Percentiles rank a stretch among this genome's conserved stretches.
These are phyloP conservation scores for Babyrousa celebensis DNA, from an alignment of 2,797 vertebrate species.

Conservation along the genomic window DNA sequence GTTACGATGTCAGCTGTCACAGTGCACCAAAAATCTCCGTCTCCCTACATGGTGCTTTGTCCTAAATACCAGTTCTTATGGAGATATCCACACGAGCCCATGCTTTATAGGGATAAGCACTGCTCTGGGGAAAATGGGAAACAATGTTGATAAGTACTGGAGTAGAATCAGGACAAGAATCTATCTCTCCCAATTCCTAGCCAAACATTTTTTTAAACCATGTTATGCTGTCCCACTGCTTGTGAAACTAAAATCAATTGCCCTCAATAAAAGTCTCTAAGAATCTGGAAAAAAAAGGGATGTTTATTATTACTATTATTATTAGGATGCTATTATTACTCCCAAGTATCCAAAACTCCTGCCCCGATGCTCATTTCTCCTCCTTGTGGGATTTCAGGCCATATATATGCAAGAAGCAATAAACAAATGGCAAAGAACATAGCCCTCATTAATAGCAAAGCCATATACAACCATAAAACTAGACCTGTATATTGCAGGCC, in stretches of 20 bases:
- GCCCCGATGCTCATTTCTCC: background rate
- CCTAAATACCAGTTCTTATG: background rate
- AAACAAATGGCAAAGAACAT: constrained; percentile 43
- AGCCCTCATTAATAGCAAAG: constrained; percentile 24
- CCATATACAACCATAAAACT: background rate
- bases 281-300: background rate
- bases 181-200: constrained; percentile 2
- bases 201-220: background rate
- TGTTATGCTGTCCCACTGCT: background rate
- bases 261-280: background rate
- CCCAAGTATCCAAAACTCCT: background rate
- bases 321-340: background rate
- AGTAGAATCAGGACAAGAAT: background rate
- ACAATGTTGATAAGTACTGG: background rate
- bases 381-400: constrained; percentile 27
- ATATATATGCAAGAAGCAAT: constrained; percentile 49
- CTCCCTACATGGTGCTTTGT: background rate
- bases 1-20: background rate
- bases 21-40: background rate
- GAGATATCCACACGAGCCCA: background rate
- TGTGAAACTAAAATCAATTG: background rate
- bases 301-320: too few species aligned
- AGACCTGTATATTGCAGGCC: background rate
- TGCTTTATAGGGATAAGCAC: background rate
- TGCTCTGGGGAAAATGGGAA: background rate